Percentiles rank a stretch among this genome's conserved stretches.
phyloP scores from a whole-genome alignment of 2,797 vertebrate species.

The Liasis olivaceus region DNA sequence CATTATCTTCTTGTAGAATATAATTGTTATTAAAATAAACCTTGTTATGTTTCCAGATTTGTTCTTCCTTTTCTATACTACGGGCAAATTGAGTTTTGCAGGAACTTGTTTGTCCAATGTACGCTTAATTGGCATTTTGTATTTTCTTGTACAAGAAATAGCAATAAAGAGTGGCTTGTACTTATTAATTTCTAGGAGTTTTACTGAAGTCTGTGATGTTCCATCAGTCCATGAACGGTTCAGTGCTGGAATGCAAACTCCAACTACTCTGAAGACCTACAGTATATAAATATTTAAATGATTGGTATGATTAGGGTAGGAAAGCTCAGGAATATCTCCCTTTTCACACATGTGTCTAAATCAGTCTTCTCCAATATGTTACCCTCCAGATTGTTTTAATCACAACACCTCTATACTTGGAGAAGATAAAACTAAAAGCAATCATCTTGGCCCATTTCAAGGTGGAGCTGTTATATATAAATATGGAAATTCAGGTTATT shows the following conservation, averaged over 20 bases:
- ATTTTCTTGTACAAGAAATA: constrained; percentile 1
- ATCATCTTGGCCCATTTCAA: neutral
- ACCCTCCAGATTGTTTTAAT: too few relatives aligned
- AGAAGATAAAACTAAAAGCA: neutral
- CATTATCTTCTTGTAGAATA: neutral
- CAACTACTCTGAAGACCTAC: neutral
- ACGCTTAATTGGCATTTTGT: neutral
- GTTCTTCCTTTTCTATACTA: neutral
- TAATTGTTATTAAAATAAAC: constrained; percentile 1
- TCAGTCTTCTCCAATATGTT: too few relatives aligned
- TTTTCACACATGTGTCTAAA: too few relatives aligned
- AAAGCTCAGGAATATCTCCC: too few relatives aligned
- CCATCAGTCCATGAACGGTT: neutral
- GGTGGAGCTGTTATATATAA: too few relatives aligned
- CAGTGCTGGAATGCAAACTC: neutral
- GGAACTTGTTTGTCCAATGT: neutral
- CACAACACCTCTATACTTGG: too few relatives aligned
- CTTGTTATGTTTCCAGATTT: constrained; percentile 11
- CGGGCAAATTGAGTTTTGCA: constrained; percentile 5
- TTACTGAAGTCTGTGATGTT: neutral
- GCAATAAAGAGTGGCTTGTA: neutral
- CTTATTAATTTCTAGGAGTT: neutral
- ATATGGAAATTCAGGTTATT: neutral
- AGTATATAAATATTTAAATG: neutral
- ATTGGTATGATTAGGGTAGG: neutral